Evolutionary conservation across 2,888 invertebrate species (phyloP), one percentile per base, ranked within the genome.

Genomic region (Eupithecia exiguata): DNA sequence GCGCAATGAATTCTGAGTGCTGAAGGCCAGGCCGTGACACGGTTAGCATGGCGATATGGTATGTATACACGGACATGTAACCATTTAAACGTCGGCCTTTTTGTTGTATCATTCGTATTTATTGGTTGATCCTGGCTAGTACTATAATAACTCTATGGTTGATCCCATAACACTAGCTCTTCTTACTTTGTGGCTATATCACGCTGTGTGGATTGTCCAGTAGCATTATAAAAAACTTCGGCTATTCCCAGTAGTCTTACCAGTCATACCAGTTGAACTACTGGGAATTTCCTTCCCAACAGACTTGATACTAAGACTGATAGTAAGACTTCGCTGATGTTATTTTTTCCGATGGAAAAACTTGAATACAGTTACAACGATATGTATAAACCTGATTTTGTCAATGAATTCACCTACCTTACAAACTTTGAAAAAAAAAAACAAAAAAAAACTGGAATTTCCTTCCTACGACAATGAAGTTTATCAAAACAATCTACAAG

Each of bases 11-110:
- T 84, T 86, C 83, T 76, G 83, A 84, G 86, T 25, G 83, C 85
- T 81, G 87, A 89, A 89, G 89, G 88, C 85, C 84, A 81, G 89
- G 66, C 92, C 92, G 79, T 92, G 92, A 90, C 92, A 91, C 83
- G 81, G 87, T 88, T 92, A 77, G 79, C 74, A 86, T 84, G 66
- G 25, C 66, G 9, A 40, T 40, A 66, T 40, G 86, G 82, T 84
- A 87, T 79, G 75, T 75, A 30, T 30, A 79, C 80, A 79, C 80
- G 78, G 82, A 76, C 80, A 83, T 77, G 80, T 81, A 83, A 83
- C 74, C 74, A 73, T 70, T 74, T 74, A 70, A 78, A 77, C 76
- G 77, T 63, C 70, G 74, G 72, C 21, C 38, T 61, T 75, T 68
- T 40, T 65, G 21, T 21, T 65, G 21, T 65, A 12, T 18, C 12